phyloP scores from a whole-genome alignment of 1,140 invertebrate genomes.

The Agrypnia vestita region DNA sequence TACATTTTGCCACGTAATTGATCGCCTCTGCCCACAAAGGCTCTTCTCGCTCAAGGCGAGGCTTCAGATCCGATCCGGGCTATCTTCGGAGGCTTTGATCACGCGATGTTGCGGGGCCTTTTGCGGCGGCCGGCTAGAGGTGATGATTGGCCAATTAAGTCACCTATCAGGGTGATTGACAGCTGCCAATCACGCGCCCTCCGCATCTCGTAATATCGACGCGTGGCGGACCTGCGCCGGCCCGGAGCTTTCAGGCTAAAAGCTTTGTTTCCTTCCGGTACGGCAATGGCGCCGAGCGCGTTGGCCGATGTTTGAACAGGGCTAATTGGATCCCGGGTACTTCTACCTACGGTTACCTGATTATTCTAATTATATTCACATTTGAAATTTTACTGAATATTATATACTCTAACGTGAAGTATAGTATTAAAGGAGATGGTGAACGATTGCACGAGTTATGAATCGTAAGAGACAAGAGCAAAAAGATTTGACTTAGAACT shows the following conservation, averaged over 20 bases:
- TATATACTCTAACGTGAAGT: too few relatives aligned
- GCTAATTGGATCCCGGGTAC: too few relatives aligned
- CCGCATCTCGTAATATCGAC: constrained; percentile 6
- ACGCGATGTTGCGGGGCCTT: constrained; percentile 52
- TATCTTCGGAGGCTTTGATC: constrained; percentile 30
- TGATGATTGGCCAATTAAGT: constrained; percentile 60
- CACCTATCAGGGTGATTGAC: constrained; percentile 54
- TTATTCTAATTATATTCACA: too few relatives aligned
- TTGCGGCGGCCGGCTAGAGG: constrained; percentile 42
- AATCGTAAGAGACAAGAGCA: too few relatives aligned
- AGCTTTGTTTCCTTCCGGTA: constrained; percentile 40
- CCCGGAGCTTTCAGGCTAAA: constrained; percentile 32
- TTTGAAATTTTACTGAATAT: too few relatives aligned
- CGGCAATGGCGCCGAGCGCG: not conserved
- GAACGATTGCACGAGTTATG: too few relatives aligned
- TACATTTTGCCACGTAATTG: not conserved
- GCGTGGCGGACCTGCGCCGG: not conserved
- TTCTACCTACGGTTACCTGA: too few relatives aligned
- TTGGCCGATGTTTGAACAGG: not conserved
- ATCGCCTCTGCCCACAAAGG: not conserved
- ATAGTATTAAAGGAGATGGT: too few relatives aligned
- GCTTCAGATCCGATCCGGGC: constrained; percentile 5
- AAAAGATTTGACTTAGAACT: too few relatives aligned
- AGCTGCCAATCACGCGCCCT: constrained; percentile 53
- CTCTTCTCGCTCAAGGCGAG: not conserved